Evolutionary conservation across 2,797 vertebrate genomes (phyloP), one percentile per base, ranked within the genome.

Genomic region (Columba guinea): DNA sequence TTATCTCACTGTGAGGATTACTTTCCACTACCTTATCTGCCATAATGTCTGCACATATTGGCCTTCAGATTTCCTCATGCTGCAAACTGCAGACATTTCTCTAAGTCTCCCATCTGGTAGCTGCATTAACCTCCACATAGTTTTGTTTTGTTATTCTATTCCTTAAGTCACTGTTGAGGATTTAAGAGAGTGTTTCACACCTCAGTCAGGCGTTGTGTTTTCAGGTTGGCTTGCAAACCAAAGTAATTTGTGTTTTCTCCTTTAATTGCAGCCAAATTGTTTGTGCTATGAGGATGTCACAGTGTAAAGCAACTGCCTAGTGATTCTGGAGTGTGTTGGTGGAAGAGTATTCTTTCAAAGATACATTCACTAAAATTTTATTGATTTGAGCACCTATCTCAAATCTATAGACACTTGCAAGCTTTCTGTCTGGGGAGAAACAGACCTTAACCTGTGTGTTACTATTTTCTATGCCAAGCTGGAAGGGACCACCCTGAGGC

Each of bases 1-100:
- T 97, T 97, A 97, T 97, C 97, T 97, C 95, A 97, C 96, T 98
- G 96, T 94, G 94, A 96, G 95, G 97, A 98, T 98, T 97, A 97
- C 89, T 92, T 90, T 95, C 90, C 91, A 87, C 96, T 97, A 90
- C 86, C 94, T 97, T 97, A 96, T 96, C 74, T 90, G 91, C 85
- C 74, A 87, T 97, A 96, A 97, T 92, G 95, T 97, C 92, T 93
- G 95, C 80, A 89, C 95, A 97, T 96, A 97, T 92, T 97, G 96
- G 96, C 94, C 93, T 97, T 96, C 84, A 94, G 89, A 94, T 97
- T 97, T 96, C 85, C 95, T 94, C 62, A 10, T 97, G 82, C 89
- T 97, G 93, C 94, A 96, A 96, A 97, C 95, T 93, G 96, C 93
- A 87, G 90, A 77, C 70, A 83, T 93, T 93, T 92, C 92, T 96